Conservation (phyloP, 2,797 vertebrate genomes). For the Siniperca obscura region DNA sequence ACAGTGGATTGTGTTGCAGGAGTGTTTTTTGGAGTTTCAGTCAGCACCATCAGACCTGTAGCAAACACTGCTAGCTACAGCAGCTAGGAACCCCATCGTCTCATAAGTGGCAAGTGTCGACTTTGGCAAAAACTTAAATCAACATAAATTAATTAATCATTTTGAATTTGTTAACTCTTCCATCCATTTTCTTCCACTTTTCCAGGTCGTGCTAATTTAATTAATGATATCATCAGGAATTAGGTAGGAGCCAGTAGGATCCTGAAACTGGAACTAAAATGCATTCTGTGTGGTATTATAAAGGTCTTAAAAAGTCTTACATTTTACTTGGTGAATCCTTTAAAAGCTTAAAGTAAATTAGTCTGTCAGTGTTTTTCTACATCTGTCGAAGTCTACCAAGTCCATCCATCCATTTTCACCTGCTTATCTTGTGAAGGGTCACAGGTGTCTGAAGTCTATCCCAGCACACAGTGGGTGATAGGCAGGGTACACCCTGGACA, state of each 20-base stretch:
- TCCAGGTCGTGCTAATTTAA: not conserved
- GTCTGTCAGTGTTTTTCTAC: not conserved
- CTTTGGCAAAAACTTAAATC: not conserved
- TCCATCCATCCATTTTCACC: not conserved
- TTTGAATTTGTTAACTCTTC: not conserved
- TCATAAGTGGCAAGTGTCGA: not conserved
- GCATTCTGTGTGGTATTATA: not conserved
- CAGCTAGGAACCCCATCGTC: not conserved
- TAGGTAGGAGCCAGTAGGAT: not conserved
- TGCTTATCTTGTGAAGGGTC: constrained; percentile 3
- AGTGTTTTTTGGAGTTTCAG: not conserved
- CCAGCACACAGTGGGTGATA: not conserved
- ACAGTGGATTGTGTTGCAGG: not conserved
- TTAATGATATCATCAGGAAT: not conserved
- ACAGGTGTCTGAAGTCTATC: not conserved
- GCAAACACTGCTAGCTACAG: not conserved
- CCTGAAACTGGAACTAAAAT: not conserved
- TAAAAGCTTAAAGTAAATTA: not conserved
- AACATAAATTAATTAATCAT: not conserved
- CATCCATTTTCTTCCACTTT: not conserved
- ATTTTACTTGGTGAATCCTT: not conserved
- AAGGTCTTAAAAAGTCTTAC: not conserved
- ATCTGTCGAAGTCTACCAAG: not conserved
- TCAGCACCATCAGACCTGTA: not conserved
- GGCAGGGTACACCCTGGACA: not conserved